Base-by-base conservation (phyloP, 2,888 invertebrate genomes). In the Galerucella calmariensis region DNA sequence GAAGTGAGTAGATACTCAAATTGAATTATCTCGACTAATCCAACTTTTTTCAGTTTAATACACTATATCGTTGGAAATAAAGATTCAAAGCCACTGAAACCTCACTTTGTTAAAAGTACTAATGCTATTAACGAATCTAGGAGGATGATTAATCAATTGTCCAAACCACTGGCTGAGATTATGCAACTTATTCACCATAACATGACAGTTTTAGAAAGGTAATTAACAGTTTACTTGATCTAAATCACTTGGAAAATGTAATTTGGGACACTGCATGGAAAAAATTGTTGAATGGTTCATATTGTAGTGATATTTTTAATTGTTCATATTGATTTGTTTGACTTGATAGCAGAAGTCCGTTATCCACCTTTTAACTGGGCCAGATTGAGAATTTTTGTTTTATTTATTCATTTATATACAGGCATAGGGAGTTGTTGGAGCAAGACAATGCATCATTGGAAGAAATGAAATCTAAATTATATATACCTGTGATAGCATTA, bases 81-180 rank as follows among this genome's bases (percentile, higher is more conserved):
- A 4, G 70, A 77, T 11, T 77, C 76, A 11, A 66, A 65, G 16
- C 76, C 81, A 9, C 72, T 86, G 20, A 77, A 76, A 63, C 86
- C 86, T 0, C 86, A 86, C 67, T 73, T 79, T 53, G 81, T 86
- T 5, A 78, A 82, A 69, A 83, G 83, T 65, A 86, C 86, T 1
- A 73, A 83, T 16, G 84, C 84, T 6, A 79, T 86, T 1, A 86
- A 86, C 56, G 84, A 86, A 75, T 85, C 85, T 1, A 76, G 86
- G 14, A 80, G 84, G 61, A 71, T 84, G n/a, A 85, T 87, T 44
- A 77, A 82, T 41, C 82, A 86, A 20, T 72, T 87, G 48, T 79
- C 84, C 0, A 81, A 84, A 75, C 87, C 87, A 0, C 77, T 87
- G 72, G 84, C 85, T 6, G 86, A 86, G 67, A 85, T 86, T 65